Base-by-base conservation (phyloP, 2,888 invertebrate genomes). In the Epirrhoe alternata region DNA sequence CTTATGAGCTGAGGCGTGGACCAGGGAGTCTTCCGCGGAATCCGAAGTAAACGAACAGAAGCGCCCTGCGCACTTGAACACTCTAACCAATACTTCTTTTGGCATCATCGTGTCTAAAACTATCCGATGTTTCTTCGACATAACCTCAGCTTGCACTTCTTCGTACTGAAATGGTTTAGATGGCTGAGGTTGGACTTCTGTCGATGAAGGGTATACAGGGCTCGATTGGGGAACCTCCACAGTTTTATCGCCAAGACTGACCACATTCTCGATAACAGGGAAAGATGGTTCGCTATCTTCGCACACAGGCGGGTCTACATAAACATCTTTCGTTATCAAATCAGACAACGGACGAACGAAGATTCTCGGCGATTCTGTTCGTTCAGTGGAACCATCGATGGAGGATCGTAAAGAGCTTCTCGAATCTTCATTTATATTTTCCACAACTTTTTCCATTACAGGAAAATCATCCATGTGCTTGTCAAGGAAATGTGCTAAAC, bases 181-280 rank as follows among this genome's bases (percentile, higher is more conserved):
- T 10, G 61, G 62, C 49, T 72, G 61, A 12, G 70, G 64, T 33
- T 47, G 66, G 24, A 73, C 68, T 17, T 72, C 77, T 45, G 61
- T 45, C 6, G 68, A 64, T 8, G 65, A 56, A 12, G 79, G 78
- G 49, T 82, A 81, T 0, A 70, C 71, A n/a, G 79, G 77, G 57
- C 76, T 82, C 0, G 72, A 66, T 17, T 61, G 71, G 12, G 76
- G 65, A 53, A 71, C 66, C 10, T 82, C 78, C 7, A 73, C 70
- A 2, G 69, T 57, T 60, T 71, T 57, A 2, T 74, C 45, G 12
- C 93, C 92, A 1, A 95, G 87, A 73, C 95, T 95, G 4, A 94
- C 85, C 6, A 95, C 94, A 71, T 87, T 94, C 73, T 94, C 92
- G 51, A 95, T 95, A 65, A 91, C 79, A 3, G 90, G 92, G 61